These are phyloP conservation scores for Suncus etruscus DNA, from an alignment of 2,113 vertebrate species.

Conservation along the genomic window DNA sequence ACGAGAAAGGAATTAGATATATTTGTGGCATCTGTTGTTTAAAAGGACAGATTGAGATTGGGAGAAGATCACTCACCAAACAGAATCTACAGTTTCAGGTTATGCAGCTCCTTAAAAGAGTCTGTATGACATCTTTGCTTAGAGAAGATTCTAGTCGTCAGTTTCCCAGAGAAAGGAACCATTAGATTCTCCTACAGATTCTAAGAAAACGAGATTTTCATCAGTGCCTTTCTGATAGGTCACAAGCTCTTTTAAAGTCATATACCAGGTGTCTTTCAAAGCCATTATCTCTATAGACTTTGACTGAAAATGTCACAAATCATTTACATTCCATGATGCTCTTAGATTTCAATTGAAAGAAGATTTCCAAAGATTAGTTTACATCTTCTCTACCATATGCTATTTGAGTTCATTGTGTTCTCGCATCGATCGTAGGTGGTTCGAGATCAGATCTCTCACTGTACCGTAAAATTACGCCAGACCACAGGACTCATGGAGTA, in stretches of 20 bases:
- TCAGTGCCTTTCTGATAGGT: neutral
- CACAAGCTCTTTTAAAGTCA: neutral
- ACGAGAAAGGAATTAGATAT: neutral
- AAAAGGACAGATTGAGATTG: neutral
- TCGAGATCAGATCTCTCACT: constrained; percentile 98
- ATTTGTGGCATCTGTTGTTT: neutral
- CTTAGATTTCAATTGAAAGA: constrained; percentile 44
- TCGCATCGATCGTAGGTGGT: constrained; percentile 91
- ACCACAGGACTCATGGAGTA: constrained; percentile 99
- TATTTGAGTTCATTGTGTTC: neutral
- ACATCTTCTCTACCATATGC: neutral
- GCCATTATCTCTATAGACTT: neutral
- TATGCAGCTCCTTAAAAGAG: neutral
- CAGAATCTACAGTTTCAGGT: neutral
- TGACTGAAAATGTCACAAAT: neutral
- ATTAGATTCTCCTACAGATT: neutral
- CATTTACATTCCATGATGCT: neutral
- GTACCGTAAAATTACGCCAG: constrained; percentile 98
- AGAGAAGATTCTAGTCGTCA: neutral
- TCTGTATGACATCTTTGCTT: neutral
- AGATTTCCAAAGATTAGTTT: neutral
- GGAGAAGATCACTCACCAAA: neutral
- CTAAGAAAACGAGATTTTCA: neutral
- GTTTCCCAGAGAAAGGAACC: neutral
- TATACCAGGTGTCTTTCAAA: neutral